A percentile compares a stretch with the other conserved stretches of the same genome.
These are phyloP conservation scores for Sycobia sp. DNA, from an alignment of 1,140 invertebrate genomes.

Conservation along the genomic window DNA sequence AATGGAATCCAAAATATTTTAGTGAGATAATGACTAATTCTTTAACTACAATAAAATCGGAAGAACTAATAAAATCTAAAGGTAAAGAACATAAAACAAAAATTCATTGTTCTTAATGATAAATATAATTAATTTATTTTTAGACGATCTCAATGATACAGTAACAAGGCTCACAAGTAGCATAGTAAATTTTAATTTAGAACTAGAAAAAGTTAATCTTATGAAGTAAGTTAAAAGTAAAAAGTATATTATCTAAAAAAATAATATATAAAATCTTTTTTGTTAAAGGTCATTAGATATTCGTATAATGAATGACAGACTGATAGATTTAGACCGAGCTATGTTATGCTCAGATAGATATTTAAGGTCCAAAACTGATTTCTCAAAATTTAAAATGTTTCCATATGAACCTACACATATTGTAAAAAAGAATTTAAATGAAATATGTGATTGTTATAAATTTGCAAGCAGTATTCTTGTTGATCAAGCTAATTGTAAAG, in stretches of 20 bases:
- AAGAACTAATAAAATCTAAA: constrained; percentile 36
- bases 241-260: constrained; percentile 8
- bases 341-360: constrained; percentile 48
- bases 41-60: constrained; percentile 39
- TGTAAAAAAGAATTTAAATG: constrained; percentile 38
- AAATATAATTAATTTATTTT: constrained; percentile 12
- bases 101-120: neutral
- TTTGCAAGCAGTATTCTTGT: constrained; percentile 21
- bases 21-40: constrained; percentile 39
- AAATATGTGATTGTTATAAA: constrained; percentile 47
- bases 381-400: constrained; percentile 63
- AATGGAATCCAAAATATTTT: constrained; percentile 51
- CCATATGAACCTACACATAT: constrained; percentile 43
- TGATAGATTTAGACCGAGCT: constrained; percentile 49
- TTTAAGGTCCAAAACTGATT: constrained; percentile 62
- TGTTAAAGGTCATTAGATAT: constrained; percentile 45
- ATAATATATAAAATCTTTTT: constrained; percentile 24
- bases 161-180: constrained; percentile 33
- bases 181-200: constrained; percentile 38
- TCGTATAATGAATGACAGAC: constrained; percentile 53
- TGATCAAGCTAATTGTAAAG: constrained; percentile 18
- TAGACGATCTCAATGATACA: constrained; percentile 38
- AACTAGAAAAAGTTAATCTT: constrained; percentile 37
- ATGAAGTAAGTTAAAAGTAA: constrained; percentile 39
- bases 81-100: constrained; percentile 38